Base-by-base conservation (phyloP, 2,113 vertebrate species). In the Callopanchax toddi region DNA sequence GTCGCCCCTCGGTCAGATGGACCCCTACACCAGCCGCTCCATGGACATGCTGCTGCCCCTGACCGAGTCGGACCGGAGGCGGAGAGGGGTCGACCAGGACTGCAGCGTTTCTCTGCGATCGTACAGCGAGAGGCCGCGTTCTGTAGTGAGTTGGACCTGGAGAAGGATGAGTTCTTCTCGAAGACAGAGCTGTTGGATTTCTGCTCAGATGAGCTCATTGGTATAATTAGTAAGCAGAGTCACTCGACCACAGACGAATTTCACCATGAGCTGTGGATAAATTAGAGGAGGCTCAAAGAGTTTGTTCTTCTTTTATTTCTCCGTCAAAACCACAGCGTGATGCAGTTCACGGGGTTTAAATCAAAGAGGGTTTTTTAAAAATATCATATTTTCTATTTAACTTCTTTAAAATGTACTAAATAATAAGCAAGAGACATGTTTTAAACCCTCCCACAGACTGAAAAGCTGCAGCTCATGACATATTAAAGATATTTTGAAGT, bases 11-110 rank as follows among this genome's bases (percentile, higher is more conserved):
- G 93, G 95, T 89, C 94, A 96, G 82, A 62, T 91, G 72, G 95
- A 98, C 70, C 95, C 94, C 6, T 96, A 93, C 87, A 94, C 95
- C 0, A 94, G 92, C 72, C 93, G 91, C 75, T 97, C 95, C 2
- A 93, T 94, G 4, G 96, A 97, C 69, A 93, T 94, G 74, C 91
- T 97, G 64, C 92, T 97, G 57, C 94, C 95, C 21, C 71, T 81
- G 0, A 90, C 85, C 46, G 96, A 97, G 81, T 78, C 88, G 0
- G 89, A 89, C 48, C 78, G 90, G 76, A 92, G 92, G 82, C 92
- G 93, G 83, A 89, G 91, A n/a, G 93, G 88, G 4, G 87, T 79
- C 0, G 95, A 97, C 50, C 92, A 91, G 10, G 91, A 94, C 63
- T 91, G 92, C 0, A 95, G 94, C 3, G n/a, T 85, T 0, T 65